Evolutionary conservation across 2,888 invertebrate species (phyloP), one percentile per base, ranked within the genome.

Genomic region (Gortyna flavago): DNA sequence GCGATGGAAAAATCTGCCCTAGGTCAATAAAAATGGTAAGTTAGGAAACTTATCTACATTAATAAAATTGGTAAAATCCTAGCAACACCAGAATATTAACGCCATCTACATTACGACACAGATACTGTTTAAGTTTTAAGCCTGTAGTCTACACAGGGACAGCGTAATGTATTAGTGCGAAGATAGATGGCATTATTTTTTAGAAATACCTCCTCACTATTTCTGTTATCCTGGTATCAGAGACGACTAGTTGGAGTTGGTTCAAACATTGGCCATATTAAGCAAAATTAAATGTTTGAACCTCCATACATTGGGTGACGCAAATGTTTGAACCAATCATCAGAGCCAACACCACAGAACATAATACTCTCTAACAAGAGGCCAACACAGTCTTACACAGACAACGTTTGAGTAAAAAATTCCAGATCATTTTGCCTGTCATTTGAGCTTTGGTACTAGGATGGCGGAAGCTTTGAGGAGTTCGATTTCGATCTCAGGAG

Each of bases 31-130:
- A 21, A 18, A 21, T 29, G n/a, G n/a, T n/a, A n/a, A n/a, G n/a
- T n/a, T n/a, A 48, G 9, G 16, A 29, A 29, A 57, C 21, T 21
- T 38, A n/a, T n/a, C n/a, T n/a, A 21, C 11, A 11, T 21, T 8
- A 21, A 21, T 38, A 41, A 29, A 16, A 38, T 29, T 61, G 29
- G 25, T 41, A n/a, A 38, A 57, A 29, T 16, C 21, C 41, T 41
- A 61, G 41, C 59, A 71, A 32, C 41, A 61, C 16, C 29, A 13
- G 41, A 18, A 62, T 71, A 71, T 51, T 11, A 69, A 62, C 59
- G 59, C 59, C 70, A 71, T 41, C 70, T 70, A 41, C 16, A 21
- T 41, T 9, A 41, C 1, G 29, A 29, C 13, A 41, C 21, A 41
- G n/a, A 16, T 25, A 41, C 13, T 25, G 29, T 51, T 21, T 41